phyloP scores from a whole-genome alignment of 2,113 vertebrate genomes.

The Trochalopteron elliotii region DNA sequence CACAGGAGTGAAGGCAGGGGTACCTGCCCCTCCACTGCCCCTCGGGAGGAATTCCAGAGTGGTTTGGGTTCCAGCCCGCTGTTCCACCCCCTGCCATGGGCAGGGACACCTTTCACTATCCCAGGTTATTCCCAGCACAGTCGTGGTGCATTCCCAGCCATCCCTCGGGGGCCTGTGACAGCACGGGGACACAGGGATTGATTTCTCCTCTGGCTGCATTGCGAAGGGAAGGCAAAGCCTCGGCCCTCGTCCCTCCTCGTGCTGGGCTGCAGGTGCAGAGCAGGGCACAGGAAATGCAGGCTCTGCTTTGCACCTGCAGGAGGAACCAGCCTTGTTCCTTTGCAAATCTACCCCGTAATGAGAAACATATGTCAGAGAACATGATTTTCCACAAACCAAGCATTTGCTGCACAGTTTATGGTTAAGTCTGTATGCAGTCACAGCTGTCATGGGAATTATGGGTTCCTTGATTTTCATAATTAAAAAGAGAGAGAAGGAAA shows the following conservation, averaged over 20 bases:
- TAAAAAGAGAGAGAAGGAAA: constrained; percentile 38
- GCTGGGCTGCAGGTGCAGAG: not conserved
- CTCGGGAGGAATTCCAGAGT: not conserved
- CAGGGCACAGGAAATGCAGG: not conserved
- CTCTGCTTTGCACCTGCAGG: not conserved
- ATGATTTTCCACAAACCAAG: constrained; percentile 37
- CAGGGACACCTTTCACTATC: rapidly evolving
- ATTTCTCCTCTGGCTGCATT: rapidly evolving
- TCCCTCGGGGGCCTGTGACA: rapidly evolving
- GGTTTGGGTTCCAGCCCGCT: not conserved
- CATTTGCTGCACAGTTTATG: constrained; percentile 38
- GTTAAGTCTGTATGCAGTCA: constrained; percentile 40
- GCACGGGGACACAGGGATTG: rapidly evolving
- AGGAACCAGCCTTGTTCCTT: not conserved
- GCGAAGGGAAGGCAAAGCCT: not conserved
- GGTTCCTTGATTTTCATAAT: constrained; percentile 49
- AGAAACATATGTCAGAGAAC: constrained; percentile 59
- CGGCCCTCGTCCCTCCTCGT: rapidly evolving
- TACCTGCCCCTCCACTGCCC: not conserved
- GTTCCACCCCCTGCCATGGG: not conserved
- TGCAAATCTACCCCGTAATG: constrained; percentile 29
- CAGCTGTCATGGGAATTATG: constrained; percentile 49
- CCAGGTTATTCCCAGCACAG: not conserved
- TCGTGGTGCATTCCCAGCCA: not conserved
- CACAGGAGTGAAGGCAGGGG: rapidly evolving